Evolutionary conservation across 2,888 invertebrate species (phyloP).

Genomic region (Pegoplata infirma): DNA sequence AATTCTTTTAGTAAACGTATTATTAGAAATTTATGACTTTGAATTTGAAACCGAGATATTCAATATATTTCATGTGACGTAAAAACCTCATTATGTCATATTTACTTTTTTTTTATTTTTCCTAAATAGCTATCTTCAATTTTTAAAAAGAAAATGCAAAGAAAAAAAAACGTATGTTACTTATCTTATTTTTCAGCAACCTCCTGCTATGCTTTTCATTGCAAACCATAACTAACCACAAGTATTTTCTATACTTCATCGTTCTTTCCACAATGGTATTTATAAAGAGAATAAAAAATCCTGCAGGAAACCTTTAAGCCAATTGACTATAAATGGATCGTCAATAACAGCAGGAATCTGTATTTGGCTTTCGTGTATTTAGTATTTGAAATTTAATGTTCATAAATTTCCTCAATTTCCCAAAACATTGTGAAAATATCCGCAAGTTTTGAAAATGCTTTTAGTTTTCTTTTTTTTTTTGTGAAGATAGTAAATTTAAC

Average conservation of each 20-base stretch:
- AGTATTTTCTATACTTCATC: not conserved
- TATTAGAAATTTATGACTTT: conserved; percentile 38
- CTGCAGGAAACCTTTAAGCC: conserved; percentile 56
- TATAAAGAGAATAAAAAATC: not conserved
- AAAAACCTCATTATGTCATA: conserved; percentile 21
- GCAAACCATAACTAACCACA: conserved; percentile 12
- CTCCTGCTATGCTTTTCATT: conserved; percentile 30
- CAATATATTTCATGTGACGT: conserved; percentile 12
- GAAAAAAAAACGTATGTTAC: not conserved
- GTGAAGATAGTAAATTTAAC: not conserved
- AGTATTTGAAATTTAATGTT: conserved; percentile 29
- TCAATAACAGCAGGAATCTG: conserved; percentile 60
- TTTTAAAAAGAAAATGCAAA: not conserved
- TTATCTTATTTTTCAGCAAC: not conserved
- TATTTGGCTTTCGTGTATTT: conserved; percentile 21
- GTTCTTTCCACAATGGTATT: not conserved
- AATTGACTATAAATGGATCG: conserved; percentile 58
- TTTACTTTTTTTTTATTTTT: conserved; percentile 1
- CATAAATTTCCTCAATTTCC: conserved; percentile 60
- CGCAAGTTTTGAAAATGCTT: conserved; percentile 35
- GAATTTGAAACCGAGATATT: not conserved
- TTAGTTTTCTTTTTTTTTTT: conserved; percentile 5
- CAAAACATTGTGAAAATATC: conserved; percentile 49
- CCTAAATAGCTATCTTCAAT: not conserved
- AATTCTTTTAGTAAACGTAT: conserved; percentile 3